Conservation (phyloP, 2,797 vertebrate genomes). For the Cichlasoma orientale region DNA sequence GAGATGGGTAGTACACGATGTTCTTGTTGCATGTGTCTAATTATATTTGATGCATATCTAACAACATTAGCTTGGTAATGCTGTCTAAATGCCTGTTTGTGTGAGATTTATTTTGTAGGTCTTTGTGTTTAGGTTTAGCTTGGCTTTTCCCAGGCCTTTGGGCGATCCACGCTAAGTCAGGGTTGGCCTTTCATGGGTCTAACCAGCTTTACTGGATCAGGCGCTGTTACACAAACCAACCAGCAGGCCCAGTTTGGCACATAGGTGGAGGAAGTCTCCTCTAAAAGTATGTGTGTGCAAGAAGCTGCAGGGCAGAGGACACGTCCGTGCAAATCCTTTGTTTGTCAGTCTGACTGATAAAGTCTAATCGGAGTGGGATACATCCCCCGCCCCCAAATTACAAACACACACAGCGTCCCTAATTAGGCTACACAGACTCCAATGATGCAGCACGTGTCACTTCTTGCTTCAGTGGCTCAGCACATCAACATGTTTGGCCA, state of each 20-base stretch:
- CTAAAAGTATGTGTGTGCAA: background rate
- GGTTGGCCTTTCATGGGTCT: conserved; percentile 42
- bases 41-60: conserved; percentile 57
- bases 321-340: conserved; percentile 18
- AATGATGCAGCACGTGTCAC: conserved; percentile 33
- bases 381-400: conserved; percentile 5
- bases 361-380: conserved; percentile 47
- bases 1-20: conserved; percentile 37
- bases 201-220: conserved; percentile 64
- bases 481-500: conserved; percentile 51
- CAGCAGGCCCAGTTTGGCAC: conserved; percentile 27
- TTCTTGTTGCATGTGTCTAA: conserved; percentile 42
- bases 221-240: conserved; percentile 49
- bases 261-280: background rate
- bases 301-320: background rate
- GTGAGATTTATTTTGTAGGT: conserved; percentile 17
- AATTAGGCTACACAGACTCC: conserved; percentile 39
- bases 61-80: conserved; percentile 27
- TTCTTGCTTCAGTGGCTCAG: conserved; percentile 50
- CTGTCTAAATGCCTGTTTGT: conserved; percentile 47
- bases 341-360: conserved; percentile 39
- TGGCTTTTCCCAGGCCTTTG: conserved; percentile 31
- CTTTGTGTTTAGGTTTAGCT: conserved; percentile 24
- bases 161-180: conserved; percentile 44
- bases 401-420: conserved; percentile 26